These are phyloP conservation scores for Xyrauchen texanus DNA, from an alignment of 2,113 vertebrate genomes.

Conservation along the genomic window DNA sequence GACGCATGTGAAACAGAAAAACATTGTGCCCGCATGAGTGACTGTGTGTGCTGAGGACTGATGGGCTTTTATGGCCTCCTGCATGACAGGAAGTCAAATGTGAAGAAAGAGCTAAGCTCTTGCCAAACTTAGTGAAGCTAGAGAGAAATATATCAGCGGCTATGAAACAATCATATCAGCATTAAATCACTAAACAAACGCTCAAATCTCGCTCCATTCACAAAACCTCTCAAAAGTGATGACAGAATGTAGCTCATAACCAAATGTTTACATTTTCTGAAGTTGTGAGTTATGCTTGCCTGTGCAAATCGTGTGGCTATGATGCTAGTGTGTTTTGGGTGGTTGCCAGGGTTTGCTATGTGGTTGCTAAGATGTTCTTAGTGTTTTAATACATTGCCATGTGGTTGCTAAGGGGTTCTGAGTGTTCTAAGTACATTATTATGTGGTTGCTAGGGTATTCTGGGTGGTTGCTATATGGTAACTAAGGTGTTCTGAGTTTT, in stretches of 20 bases:
- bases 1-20: neutral
- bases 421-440: no score
- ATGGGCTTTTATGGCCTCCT: neutral
- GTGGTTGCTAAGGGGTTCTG: no score
- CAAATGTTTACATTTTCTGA: no score
- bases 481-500: no score
- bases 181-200: constrained; percentile 2
- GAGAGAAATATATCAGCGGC: constrained; percentile 61
- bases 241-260: neutral
- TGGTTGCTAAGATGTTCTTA: no score
- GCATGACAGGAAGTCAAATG: constrained; percentile 7
- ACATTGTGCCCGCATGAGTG: neutral
- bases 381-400: no score
- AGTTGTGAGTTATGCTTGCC: neutral
- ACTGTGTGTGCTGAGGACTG: neutral
- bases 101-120: neutral
- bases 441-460: no score
- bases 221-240: neutral
- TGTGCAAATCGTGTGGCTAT: neutral
- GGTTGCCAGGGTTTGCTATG: no score
- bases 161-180: constrained; percentile 71
- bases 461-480: no score
- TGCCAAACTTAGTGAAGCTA: constrained; percentile 49
- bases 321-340: no score
- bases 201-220: neutral